phyloP scores from a whole-genome alignment of 2,797 vertebrate species.

The Acrocephalus scirpaceus region DNA sequence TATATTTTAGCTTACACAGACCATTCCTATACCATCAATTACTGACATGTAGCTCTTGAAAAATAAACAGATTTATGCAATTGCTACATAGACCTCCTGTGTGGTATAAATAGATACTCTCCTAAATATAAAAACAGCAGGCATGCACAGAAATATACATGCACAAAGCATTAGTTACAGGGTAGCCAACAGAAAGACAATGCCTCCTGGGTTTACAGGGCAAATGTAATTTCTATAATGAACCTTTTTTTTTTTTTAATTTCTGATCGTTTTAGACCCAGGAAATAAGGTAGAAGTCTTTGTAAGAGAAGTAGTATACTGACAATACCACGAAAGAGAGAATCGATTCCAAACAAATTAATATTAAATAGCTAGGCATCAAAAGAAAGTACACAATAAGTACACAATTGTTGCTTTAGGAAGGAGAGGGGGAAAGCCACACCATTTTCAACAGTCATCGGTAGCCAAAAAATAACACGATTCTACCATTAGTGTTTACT shows the following conservation, averaged over 20 bases:
- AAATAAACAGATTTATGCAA: slow-evolving; percentile 62
- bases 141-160: slow-evolving; percentile 19
- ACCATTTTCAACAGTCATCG: slow-evolving; percentile 66
- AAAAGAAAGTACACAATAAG: slow-evolving; percentile 21
- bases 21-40: background rate
- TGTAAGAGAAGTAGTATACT: background rate
- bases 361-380: slow-evolving; percentile 45
- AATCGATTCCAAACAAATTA: slow-evolving; percentile 60
- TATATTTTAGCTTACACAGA: slow-evolving; percentile 17
- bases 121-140: slow-evolving; percentile 44
- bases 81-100: slow-evolving; percentile 31
- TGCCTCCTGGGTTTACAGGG: slow-evolving; percentile 73
- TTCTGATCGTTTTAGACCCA: slow-evolving; percentile 43
- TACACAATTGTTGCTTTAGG: slow-evolving; percentile 46
- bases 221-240: slow-evolving; percentile 76
- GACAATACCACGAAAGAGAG: slow-evolving; percentile 15
- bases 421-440: background rate
- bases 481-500: slow-evolving; percentile 69
- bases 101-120: slow-evolving; percentile 60
- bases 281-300: slow-evolving; percentile 57
- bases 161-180: slow-evolving; percentile 61
- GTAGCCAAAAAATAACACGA: slow-evolving; percentile 47
- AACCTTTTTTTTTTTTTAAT: slow-evolving; percentile 50
- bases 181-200: slow-evolving; percentile 62
- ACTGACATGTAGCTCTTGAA: slow-evolving; percentile 36